These are phyloP conservation scores for Rhinichthys klamathensis DNA, from an alignment of 2,113 vertebrate genomes.

Conservation along the genomic window DNA sequence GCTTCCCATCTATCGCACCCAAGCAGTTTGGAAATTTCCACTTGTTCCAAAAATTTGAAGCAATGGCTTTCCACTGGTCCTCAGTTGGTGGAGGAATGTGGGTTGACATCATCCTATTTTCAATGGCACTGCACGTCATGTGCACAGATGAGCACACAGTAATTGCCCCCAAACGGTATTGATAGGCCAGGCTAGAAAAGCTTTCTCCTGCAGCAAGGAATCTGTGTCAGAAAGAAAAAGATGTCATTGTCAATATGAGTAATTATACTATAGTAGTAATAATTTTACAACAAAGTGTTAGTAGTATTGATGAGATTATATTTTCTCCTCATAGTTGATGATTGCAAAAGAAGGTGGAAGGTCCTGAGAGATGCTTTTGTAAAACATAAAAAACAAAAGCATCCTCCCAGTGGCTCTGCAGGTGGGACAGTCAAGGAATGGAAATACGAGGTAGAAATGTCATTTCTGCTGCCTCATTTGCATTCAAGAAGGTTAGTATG, in stretches of 20 bases:
- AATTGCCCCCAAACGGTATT: not conserved
- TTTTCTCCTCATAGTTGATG: not conserved
- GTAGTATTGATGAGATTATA: not conserved
- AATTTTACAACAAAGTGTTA: too few species aligned
- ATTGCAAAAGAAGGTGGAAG: not conserved
- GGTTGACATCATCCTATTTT: not conserved
- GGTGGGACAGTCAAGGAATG: not conserved
- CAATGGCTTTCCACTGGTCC: conserved; percentile 2
- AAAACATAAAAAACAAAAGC: not conserved
- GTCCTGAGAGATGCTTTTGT: conserved; percentile 1
- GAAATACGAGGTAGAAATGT: not conserved
- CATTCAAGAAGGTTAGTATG: not conserved
- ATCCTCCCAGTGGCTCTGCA: not conserved
- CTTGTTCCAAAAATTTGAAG: not conserved
- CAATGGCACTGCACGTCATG: not conserved
- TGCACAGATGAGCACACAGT: not conserved
- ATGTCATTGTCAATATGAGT: not conserved
- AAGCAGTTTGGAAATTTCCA: not conserved
- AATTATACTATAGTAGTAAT: not conserved
- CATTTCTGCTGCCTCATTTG: not conserved
- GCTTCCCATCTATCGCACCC: not conserved
- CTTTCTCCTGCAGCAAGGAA: not conserved
- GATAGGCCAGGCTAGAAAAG: not conserved
- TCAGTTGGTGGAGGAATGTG: not conserved
- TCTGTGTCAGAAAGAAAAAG: not conserved